Evolutionary conservation across 2,888 invertebrate species (phyloP).

Genomic region (Tipula confusa): DNA sequence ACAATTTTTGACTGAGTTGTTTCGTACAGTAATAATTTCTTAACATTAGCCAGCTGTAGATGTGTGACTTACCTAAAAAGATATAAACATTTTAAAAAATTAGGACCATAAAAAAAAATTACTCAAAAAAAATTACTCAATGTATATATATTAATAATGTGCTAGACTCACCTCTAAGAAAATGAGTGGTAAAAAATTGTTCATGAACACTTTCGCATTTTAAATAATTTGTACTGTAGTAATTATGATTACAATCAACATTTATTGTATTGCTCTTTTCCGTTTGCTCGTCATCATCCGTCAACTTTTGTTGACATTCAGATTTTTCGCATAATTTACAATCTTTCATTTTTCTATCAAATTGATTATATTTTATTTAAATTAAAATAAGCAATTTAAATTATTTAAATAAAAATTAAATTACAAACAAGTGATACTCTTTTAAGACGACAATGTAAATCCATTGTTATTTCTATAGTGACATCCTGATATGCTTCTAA

Average conservation of each 20-base stretch:
- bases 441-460: not conserved
- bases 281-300: not conserved
- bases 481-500: not conserved
- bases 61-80: not conserved
- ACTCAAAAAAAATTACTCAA: not conserved
- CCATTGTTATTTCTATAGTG: not conserved
- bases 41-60: not conserved
- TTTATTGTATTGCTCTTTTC: not conserved
- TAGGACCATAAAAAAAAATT: not conserved
- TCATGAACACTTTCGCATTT: not conserved
- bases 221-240: slow-evolving; percentile 3
- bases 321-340: not conserved
- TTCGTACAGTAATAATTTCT: not conserved
- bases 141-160: not conserved
- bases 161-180: not conserved
- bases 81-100: not conserved
- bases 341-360: slow-evolving; percentile 9
- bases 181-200: slow-evolving; percentile 12
- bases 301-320: not conserved
- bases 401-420: not conserved
- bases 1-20: no score
- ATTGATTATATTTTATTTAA: not conserved
- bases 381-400: not conserved
- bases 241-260: not conserved
- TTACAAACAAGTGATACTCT: not conserved